Conservation (phyloP, 1,140 invertebrate genomes). For the Melitaea cinxia region DNA sequence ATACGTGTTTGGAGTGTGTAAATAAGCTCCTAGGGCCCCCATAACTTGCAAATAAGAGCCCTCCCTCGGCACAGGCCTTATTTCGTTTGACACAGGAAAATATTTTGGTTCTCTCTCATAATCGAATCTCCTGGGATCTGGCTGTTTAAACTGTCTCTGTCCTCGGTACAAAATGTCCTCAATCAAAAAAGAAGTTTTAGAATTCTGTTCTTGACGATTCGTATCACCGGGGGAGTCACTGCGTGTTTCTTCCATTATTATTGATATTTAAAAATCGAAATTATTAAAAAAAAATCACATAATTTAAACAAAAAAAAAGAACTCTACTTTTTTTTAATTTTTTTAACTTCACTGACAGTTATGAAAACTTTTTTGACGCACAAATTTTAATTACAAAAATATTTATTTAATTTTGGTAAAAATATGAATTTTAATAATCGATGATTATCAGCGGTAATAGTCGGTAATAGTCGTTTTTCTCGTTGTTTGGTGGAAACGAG, state of each 20-base stretch:
- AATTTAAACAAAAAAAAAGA: neutral
- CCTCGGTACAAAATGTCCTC: slow-evolving; percentile 90
- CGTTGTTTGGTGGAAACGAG: slow-evolving; percentile 63
- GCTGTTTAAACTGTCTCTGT: slow-evolving; percentile 64
- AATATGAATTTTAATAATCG: slow-evolving; percentile 21
- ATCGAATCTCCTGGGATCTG: slow-evolving; percentile 56
- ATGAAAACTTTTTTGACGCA: too few species aligned
- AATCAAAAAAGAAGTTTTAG: slow-evolving; percentile 88
- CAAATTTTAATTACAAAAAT: too few species aligned
- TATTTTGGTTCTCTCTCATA: slow-evolving; percentile 63
- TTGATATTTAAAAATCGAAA: slow-evolving; percentile 10
- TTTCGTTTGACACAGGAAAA: slow-evolving; percentile 66
- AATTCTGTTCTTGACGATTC: slow-evolving; percentile 58
- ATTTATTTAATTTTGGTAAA: neutral
- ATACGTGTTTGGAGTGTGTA: slow-evolving; percentile 84
- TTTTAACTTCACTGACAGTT: too few species aligned
- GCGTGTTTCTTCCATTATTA: slow-evolving; percentile 68
- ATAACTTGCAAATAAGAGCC: slow-evolving; percentile 85
- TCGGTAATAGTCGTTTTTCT: slow-evolving; percentile 52
- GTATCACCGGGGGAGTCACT: slow-evolving; percentile 60
- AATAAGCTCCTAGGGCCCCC: slow-evolving; percentile 83
- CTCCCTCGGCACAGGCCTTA: slow-evolving; percentile 76
- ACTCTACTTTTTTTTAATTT: too few species aligned
- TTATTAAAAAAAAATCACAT: slow-evolving; percentile 5
- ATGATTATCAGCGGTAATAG: slow-evolving; percentile 51